A percentile compares a stretch with the other conserved stretches of the same genome.
These are phyloP conservation scores for Prorops nasuta DNA, from an alignment of 1,140 invertebrate species.

Conservation along the genomic window DNA sequence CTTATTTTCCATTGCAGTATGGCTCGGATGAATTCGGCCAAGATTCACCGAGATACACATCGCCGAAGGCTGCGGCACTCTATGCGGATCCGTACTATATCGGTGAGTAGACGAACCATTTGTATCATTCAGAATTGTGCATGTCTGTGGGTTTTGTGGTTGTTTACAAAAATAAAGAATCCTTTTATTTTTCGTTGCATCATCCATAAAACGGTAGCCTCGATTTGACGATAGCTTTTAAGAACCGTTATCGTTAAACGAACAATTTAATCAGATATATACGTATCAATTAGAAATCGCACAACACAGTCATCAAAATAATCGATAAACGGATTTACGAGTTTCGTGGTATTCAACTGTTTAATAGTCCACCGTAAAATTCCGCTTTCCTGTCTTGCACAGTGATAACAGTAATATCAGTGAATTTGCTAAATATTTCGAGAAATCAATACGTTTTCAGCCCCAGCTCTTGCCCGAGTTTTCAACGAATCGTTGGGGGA, in stretches of 20 bases:
- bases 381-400: conserved; percentile 26
- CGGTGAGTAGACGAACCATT: conserved; percentile 43
- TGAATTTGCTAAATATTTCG: no score
- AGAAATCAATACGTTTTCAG: no score
- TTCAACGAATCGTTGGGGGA: no score
- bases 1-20: conserved; percentile 66
- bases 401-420: conserved; percentile 35
- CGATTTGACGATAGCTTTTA: no score
- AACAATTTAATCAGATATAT: not conserved
- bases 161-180: no score
- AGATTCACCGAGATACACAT: conserved; percentile 82
- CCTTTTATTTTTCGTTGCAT: no score
- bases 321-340: conserved; percentile 37
- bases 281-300: conserved; percentile 27
- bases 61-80: conserved; percentile 68
- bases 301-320: conserved; percentile 29
- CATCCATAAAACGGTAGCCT: no score
- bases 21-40: conserved; percentile 86
- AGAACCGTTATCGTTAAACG: no score
- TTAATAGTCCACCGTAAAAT: conserved; percentile 34
- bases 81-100: conserved; percentile 57
- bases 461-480: no score
- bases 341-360: conserved; percentile 32
- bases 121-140: no score
- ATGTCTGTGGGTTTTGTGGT: no score